Conservation (phyloP, 2,113 vertebrate species). For the Hippocampus mohnikei region DNA sequence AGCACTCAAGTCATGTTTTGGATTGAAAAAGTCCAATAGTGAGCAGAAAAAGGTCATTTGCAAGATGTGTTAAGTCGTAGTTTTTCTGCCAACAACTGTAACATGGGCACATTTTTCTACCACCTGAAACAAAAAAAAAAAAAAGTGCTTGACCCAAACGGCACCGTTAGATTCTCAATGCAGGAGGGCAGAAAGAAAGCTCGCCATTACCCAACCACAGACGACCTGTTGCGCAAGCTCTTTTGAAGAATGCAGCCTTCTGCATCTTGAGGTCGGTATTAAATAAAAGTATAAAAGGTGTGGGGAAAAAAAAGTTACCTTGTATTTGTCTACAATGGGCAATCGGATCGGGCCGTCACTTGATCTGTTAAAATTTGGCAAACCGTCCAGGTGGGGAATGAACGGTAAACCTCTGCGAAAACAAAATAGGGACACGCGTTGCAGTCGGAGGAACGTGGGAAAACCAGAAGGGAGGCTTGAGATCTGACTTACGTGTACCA, state of each 20-base stretch:
- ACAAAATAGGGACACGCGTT: not conserved
- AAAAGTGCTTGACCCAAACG: too few species aligned
- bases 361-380: constrained; percentile 93
- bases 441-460: not conserved
- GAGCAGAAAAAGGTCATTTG: too few species aligned
- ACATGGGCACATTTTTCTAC: too few species aligned
- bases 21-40: too few species aligned
- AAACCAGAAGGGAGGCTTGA: not conserved
- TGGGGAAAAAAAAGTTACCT: constrained; percentile 72
- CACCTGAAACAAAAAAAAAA: too few species aligned
- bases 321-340: constrained; percentile 98
- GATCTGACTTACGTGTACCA: constrained; percentile 91
- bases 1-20: too few species aligned
- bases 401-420: constrained; percentile 88
- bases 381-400: constrained; percentile 95
- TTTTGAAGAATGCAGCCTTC: not conserved
- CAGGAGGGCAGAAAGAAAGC: too few species aligned
- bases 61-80: too few species aligned
- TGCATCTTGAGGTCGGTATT: not conserved
- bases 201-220: too few species aligned
- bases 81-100: too few species aligned
- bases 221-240: too few species aligned
- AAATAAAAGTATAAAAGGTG: not conserved
- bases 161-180: too few species aligned
- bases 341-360: constrained; percentile 92